These are phyloP conservation scores for Xenops minutus DNA, from an alignment of 2,797 vertebrate genomes.

Conservation along the genomic window DNA sequence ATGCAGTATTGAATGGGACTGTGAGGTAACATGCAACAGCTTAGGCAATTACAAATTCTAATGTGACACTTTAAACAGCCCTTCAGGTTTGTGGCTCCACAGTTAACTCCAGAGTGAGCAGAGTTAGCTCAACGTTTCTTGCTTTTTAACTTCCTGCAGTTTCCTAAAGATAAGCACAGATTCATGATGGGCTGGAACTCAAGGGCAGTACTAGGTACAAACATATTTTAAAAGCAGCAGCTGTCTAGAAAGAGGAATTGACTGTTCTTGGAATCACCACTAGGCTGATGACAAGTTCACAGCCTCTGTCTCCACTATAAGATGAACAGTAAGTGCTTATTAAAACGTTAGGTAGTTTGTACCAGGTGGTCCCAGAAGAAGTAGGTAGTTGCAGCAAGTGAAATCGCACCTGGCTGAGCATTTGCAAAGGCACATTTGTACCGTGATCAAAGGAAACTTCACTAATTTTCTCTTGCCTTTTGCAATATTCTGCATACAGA, in stretches of 20 bases:
- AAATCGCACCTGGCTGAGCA: not conserved
- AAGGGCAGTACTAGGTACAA: not conserved
- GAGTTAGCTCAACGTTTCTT: not conserved
- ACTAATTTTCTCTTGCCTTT: not conserved
- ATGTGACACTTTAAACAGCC: not conserved
- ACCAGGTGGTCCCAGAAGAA: not conserved
- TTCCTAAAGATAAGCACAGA: not conserved
- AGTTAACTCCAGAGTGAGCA: not conserved
- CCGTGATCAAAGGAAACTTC: not conserved
- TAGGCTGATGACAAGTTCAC: not conserved
- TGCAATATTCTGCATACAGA: slow-evolving; percentile 66
- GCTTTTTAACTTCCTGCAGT: not conserved
- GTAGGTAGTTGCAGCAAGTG: not conserved
- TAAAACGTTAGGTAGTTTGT: not conserved
- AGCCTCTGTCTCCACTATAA: not conserved
- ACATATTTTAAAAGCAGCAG: not conserved
- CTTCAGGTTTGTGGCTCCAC: not conserved
- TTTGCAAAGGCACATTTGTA: not conserved
- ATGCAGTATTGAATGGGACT: not conserved
- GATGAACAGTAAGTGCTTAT: not conserved
- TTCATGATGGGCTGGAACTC: not conserved
- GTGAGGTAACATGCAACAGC: not conserved
- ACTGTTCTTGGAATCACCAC: not conserved
- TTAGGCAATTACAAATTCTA: not conserved
- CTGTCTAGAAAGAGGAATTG: not conserved